Conservation (phyloP, 2,797 vertebrate genomes). For the Simalia tracyae region DNA sequence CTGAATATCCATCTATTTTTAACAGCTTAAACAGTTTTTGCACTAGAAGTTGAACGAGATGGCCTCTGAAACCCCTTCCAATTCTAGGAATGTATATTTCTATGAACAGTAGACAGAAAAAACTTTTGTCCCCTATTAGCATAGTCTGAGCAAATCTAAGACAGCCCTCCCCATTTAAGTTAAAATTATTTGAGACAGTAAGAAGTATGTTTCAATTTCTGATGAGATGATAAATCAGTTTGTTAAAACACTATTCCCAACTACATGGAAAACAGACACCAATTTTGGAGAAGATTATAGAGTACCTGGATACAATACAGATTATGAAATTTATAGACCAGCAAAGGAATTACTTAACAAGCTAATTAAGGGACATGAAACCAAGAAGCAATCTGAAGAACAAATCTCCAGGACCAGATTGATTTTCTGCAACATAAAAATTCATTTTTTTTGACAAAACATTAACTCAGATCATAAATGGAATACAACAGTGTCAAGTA, state of each 20-base stretch:
- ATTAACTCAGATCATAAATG: background rate
- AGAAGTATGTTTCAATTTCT: background rate
- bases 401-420: background rate
- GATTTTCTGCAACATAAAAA: background rate
- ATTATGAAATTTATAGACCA: background rate
- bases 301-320: background rate
- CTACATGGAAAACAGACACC: background rate
- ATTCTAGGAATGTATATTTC: background rate
- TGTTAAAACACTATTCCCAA: background rate
- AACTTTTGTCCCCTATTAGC: background rate
- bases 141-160: background rate
- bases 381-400: background rate
- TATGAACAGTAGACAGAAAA: background rate
- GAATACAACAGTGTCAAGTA: background rate
- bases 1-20: background rate
- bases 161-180: background rate
- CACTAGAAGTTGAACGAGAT: background rate
- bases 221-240: background rate
- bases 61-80: background rate
- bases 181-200: background rate
- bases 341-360: background rate
- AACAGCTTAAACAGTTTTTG: background rate
- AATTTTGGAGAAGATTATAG: background rate
- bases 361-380: background rate
- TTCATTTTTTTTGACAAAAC: background rate